phyloP scores from a whole-genome alignment of 2,888 invertebrate genomes.

The Netelia melanura region DNA sequence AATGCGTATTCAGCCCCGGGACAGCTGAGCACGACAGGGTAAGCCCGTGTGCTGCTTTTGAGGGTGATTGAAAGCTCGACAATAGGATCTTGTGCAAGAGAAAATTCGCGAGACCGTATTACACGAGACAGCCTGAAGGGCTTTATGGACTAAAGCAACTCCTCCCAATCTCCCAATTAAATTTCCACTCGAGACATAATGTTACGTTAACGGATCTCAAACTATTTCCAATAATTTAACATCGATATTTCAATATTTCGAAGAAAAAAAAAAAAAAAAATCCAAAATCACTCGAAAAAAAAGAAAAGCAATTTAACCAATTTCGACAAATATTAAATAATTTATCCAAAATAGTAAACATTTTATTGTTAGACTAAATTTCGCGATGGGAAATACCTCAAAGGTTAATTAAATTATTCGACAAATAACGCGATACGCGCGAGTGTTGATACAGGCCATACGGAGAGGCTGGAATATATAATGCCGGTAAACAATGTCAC shows the following conservation, averaged over 20 bases:
- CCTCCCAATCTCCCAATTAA: no score
- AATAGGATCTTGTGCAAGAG: not conserved
- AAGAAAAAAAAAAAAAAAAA: no score
- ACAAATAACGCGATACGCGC: not conserved
- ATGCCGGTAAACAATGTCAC: constrained; percentile 59
- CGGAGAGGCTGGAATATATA: constrained; percentile 26
- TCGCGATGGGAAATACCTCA: not conserved
- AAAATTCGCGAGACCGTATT: no score
- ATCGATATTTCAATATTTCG: no score
- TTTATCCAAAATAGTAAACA: not conserved
- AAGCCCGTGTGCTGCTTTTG: not conserved
- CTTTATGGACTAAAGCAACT: no score
- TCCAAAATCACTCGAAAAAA: no score
- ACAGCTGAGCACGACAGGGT: not conserved
- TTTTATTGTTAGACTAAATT: not conserved
- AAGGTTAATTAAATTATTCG: not conserved
- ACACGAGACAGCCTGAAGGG: no score
- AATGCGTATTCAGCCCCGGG: not conserved
- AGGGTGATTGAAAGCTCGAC: constrained; percentile 11
- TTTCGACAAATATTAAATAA: not conserved
- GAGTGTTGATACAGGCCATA: not conserved
- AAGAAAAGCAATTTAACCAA: not conserved
- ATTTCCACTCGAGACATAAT: no score
- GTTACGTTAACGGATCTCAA: no score
- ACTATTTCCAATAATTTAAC: no score